These are phyloP conservation scores for Arnoldichthys spilopterus DNA, from an alignment of 2,797 vertebrate species.

Conservation along the genomic window DNA sequence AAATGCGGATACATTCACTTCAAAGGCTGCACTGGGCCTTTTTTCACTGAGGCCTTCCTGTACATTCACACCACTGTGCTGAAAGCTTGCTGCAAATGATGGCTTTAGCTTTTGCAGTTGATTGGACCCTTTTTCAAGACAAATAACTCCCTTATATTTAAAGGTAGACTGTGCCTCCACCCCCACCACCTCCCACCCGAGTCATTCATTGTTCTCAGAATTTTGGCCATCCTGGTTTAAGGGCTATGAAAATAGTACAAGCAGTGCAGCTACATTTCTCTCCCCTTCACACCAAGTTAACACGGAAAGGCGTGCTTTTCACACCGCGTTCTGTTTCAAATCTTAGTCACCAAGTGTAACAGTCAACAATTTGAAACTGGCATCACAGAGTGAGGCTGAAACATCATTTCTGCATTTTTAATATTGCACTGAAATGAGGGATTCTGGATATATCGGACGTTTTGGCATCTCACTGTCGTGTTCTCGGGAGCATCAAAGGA, in stretches of 20 bases:
- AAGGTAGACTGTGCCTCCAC: neutral
- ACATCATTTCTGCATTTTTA: constrained; percentile 16
- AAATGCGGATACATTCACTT: constrained; percentile 32
- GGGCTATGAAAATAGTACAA: constrained; percentile 21
- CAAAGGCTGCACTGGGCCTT: constrained; percentile 23
- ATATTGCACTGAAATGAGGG: constrained; percentile 35
- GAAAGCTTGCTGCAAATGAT: constrained; percentile 14
- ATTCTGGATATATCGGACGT: constrained; percentile 48
- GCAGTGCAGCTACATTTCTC: neutral
- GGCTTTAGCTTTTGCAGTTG: neutral
- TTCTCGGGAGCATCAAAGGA: constrained; percentile 55
- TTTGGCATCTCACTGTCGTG: constrained; percentile 52
- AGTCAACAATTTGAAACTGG: constrained; percentile 19
- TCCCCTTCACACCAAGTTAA: constrained; percentile 11
- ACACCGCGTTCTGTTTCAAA: constrained; percentile 25
- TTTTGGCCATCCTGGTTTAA: constrained; percentile 11
- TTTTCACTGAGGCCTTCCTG: neutral
- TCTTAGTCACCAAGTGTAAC: constrained; percentile 49
- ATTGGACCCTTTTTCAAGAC: neutral
- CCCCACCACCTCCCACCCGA: neutral
- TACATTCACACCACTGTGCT: neutral
- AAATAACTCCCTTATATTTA: neutral
- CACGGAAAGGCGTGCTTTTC: constrained; percentile 12
- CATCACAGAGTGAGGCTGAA: constrained; percentile 46
- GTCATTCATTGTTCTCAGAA: neutral